Conservation (phyloP, 1,140 invertebrate species). For the Drosophila sp. region DNA sequence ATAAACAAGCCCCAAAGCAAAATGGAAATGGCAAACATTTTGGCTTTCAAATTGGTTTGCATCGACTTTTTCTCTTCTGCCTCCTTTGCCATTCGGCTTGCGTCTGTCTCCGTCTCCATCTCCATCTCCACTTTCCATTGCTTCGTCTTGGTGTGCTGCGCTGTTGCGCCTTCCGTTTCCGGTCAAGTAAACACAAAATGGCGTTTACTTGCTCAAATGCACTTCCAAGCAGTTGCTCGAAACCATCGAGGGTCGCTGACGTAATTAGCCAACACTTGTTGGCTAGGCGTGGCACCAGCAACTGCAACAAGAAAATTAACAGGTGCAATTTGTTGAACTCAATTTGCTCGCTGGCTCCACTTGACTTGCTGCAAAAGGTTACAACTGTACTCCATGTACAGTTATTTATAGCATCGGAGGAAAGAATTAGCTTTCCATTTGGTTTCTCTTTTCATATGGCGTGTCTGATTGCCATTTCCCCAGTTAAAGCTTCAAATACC, state of each 20-base stretch:
- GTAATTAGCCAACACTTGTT: conserved; percentile 80
- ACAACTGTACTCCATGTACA: conserved; percentile 15
- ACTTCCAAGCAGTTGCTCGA: conserved; percentile 34
- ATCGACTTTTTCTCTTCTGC: conserved; percentile 9
- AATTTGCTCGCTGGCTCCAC: conserved; percentile 63
- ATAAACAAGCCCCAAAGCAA: conserved; percentile 29
- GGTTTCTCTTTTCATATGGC: conserved; percentile 37
- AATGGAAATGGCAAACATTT: conserved; percentile 63
- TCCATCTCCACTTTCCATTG: no score
- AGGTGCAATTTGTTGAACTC: conserved; percentile 80
- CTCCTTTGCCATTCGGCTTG: background rate
- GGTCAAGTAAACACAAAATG: conserved; percentile 61
- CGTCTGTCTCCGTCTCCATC: no score
- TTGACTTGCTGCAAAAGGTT: conserved; percentile 39
- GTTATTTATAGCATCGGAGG: conserved; percentile 70
- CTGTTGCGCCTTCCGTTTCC: conserved; percentile 59
- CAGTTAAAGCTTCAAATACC: conserved; percentile 8
- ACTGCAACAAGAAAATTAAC: conserved; percentile 42
- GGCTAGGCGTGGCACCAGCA: conserved; percentile 33
- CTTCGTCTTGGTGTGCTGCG: conserved; percentile 13
- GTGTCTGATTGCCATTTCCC: conserved; percentile 53
- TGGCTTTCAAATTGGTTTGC: conserved; percentile 56
- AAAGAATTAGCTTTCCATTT: conserved; percentile 49
- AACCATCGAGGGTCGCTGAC: conserved; percentile 63
- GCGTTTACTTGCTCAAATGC: conserved; percentile 69